Evolutionary conservation across 1,140 invertebrate genomes (phyloP), one percentile per base, ranked within the genome.

Genomic region (Meloidogyne exigua): DNA sequence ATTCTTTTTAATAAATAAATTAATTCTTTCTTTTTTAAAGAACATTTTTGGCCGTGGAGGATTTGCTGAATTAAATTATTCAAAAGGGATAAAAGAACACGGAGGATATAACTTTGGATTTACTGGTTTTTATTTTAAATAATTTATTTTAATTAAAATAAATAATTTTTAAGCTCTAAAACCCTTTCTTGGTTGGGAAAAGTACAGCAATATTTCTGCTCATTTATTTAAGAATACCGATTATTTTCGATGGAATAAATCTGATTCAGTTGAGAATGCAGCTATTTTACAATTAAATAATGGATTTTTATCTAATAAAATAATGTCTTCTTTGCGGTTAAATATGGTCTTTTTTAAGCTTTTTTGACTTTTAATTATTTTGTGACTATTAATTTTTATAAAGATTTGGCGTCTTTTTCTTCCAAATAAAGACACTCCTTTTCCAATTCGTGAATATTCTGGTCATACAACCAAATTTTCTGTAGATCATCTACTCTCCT

Each of bases 401-500:
- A 63, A 84, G 83, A 79, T 79, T 42, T 87, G 85, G 85, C 78
- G 85, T 39, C 71, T 71, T 12, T 76, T 87, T 57, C 39, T 73
- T 21, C 77, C 85, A 15, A 65, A 62, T 25, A 74, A 63, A 9
- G 81, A 83, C 13, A 67, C 86, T 21, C 81, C 86, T 7, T 87
- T 87, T 69, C 66, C 75, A 10, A 76, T 87, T 23, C 79, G 85
- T 12, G 85, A 87, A 72, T 81, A 87, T 57, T 82, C 86, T 21
- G 85, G 85, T 0, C 85, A 87, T 69, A 87, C 85, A 11, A 77
- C 84, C 25, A 87, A 87, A 72, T 79, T 86, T 57, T 87, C 85
- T 7, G 1, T 87, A 49, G 85, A 87, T 64, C 79, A 87, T 75
- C 64, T 66, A 15, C 18, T 85, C 21, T 66, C 69, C 5, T 23